A percentile compares a stretch with the other conserved stretches of the same genome.
These are phyloP conservation scores for Cerastis rubricosa DNA, from an alignment of 2,888 invertebrate genomes.

Conservation along the genomic window DNA sequence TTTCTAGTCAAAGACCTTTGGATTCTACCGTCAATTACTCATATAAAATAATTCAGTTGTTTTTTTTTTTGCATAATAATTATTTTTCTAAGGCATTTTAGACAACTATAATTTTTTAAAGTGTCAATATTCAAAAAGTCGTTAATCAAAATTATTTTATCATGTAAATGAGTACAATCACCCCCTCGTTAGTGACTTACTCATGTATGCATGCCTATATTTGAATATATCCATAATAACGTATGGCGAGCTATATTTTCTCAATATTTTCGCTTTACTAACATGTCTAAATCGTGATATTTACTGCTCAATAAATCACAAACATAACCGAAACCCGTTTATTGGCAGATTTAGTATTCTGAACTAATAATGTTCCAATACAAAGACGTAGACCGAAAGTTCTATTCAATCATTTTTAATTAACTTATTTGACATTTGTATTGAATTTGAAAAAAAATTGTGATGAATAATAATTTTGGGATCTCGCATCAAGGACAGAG, in stretches of 20 bases:
- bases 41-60: not conserved
- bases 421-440: not conserved
- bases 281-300: slow-evolving; percentile 60
- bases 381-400: slow-evolving; percentile 26
- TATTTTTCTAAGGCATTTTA: slow-evolving; percentile 1
- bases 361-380: slow-evolving; percentile 49
- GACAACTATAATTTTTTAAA: slow-evolving; percentile 34
- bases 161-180: slow-evolving; percentile 50
- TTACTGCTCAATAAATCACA: slow-evolving; percentile 65
- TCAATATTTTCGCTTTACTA: slow-evolving; percentile 55
- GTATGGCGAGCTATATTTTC: slow-evolving; percentile 39
- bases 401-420: slow-evolving; percentile 35
- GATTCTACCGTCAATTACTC: not conserved
- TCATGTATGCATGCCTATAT: slow-evolving; percentile 48
- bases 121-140: slow-evolving; percentile 42
- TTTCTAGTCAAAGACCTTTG: not conserved
- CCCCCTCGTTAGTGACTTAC: slow-evolving; percentile 51
- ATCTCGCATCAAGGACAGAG: not conserved
- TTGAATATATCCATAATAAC: slow-evolving; percentile 47
- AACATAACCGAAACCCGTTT: slow-evolving; percentile 55
- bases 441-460: not conserved
- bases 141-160: slow-evolving; percentile 55
- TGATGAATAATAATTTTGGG: not conserved
- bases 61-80: not conserved
- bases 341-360: slow-evolving; percentile 50